Base-by-base conservation (phyloP, 37 sponge, comb jelly and placozoan genomes). In the Haliclona indistincta region DNA sequence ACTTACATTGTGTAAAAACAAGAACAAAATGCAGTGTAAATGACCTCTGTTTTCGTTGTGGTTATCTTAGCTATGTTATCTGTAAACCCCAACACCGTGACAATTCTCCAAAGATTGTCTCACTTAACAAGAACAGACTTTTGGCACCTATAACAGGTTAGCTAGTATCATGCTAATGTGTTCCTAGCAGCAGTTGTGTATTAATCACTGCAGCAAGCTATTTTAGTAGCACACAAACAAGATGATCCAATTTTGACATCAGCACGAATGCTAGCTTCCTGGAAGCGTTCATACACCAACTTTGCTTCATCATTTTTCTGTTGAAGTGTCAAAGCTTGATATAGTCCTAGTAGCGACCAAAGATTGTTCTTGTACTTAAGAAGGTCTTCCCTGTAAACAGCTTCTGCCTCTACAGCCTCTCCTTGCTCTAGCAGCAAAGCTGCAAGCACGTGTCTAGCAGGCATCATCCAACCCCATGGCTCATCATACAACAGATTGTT, bases 381-480 rank as follows among this genome's bases (percentile, higher is more conserved):
- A 17, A 85, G 74, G 38, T 85, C 79, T 39, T 78, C 69, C 41
- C 74, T 72, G 49, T 85, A 85, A 4, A 85, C 86, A 3, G 42
- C 73, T 60, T 78, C 79, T 19, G 86, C 86, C 26, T 77, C 74
- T 23, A 23, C 79, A 30, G 49, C 74, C 26, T 79, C 75, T 65
- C 76, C 81, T 54, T 86, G 81, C 56, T 86, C 87, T 0, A 79
- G 63, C 26, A 86, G 64, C 68, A 86, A 45, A 26, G 87, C 87
- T 1, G 79, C 86, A 54, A 85, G 74, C 26, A 66, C 86, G 51
- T 86, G 87, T 45, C 81, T 63, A 37, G 76, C 80, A 20, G 87
- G 87, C 75, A 68, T 79, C 87, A 86, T 79, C 87, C 87, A 86
- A 13, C 80, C 80, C 87, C 87, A 86, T 2, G 87, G 87, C 75